phyloP scores from a whole-genome alignment of 1,140 invertebrate species.

The Harpegnathos saltator region DNA sequence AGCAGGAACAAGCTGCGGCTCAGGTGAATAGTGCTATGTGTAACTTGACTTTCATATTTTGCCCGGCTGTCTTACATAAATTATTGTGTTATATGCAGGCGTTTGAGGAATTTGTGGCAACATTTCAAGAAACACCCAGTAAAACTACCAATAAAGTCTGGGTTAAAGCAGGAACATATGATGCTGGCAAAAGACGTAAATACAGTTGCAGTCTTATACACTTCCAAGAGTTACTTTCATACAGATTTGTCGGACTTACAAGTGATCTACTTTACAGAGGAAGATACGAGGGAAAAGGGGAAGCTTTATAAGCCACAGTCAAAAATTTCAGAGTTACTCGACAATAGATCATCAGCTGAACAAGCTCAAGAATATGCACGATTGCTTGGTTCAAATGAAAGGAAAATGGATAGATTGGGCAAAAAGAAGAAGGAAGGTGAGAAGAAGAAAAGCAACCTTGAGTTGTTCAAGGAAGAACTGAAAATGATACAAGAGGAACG shows the following conservation, averaged over 20 bases:
- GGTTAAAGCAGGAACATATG: constrained; percentile 98
- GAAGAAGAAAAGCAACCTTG: constrained; percentile 98
- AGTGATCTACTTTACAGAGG: constrained; percentile 86
- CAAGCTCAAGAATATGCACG: constrained; percentile 91
- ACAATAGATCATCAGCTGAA: constrained; percentile 85
- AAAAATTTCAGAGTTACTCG: constrained; percentile 88
- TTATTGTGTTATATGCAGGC: constrained; percentile 87
- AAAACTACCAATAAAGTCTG: constrained; percentile 94
- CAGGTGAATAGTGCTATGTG: constrained; percentile 84
- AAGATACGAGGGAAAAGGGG: constrained; percentile 95
- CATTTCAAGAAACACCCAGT: constrained; percentile 96
- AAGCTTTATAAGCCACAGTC: constrained; percentile 97
- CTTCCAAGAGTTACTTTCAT: constrained; percentile 12
- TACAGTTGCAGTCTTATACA: constrained; percentile 60
- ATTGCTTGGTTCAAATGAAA: constrained; percentile 87
- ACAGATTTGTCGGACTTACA: constrained; percentile 38
- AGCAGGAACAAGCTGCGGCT: constrained; percentile 94
- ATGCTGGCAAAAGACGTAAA: constrained; percentile 96
- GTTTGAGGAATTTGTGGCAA: constrained; percentile 98
- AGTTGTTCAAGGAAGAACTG: constrained; percentile 98
- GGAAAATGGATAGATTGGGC: constrained; percentile 89
- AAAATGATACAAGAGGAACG: constrained; percentile 98
- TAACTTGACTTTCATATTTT: constrained; percentile 31
- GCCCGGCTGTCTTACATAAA: neutral
- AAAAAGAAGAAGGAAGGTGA: constrained; percentile 94